Conservation (phyloP, 2,113 vertebrate genomes). For the Platichthys stellatus region DNA sequence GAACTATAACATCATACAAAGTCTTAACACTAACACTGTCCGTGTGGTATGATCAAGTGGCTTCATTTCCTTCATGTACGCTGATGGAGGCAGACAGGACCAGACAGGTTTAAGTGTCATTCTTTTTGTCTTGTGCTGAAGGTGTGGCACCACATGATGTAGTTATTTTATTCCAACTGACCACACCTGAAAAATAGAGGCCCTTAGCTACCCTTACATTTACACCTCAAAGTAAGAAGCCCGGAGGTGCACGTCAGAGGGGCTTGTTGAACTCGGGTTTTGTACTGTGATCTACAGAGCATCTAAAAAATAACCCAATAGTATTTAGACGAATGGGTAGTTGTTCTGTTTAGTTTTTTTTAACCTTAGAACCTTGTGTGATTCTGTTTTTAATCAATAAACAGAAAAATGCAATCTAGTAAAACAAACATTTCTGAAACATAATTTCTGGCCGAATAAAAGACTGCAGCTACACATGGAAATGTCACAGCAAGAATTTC, state of each 20-base stretch:
- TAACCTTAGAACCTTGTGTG: not conserved
- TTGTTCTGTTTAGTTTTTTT: not conserved
- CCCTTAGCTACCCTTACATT: slow-evolving; percentile 3
- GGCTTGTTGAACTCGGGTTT: not conserved
- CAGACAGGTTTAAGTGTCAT: slow-evolving; percentile 16
- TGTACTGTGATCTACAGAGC: not conserved
- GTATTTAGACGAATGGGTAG: not conserved
- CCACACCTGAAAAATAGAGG: slow-evolving; percentile 18
- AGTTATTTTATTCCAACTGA: slow-evolving; percentile 16
- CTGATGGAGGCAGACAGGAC: slow-evolving; percentile 19
- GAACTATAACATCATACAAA: not conserved
- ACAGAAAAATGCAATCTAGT: not conserved
- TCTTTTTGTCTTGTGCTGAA: slow-evolving; percentile 5
- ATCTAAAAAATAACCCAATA: not conserved
- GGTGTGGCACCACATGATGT: slow-evolving; percentile 10
- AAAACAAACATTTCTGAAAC: not conserved
- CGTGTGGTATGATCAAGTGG: not conserved
- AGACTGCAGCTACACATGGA: not conserved
- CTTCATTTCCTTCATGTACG: not conserved
- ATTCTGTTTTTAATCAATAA: not conserved
- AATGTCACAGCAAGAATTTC: not conserved
- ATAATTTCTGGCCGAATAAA: not conserved
- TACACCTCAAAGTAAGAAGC: not conserved
- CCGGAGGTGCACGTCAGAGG: not conserved
- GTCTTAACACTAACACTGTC: not conserved